Evolutionary conservation across 1,140 invertebrate genomes (phyloP), one percentile per base, ranked within the genome.

Genomic region (Eufriesea mexicana): DNA sequence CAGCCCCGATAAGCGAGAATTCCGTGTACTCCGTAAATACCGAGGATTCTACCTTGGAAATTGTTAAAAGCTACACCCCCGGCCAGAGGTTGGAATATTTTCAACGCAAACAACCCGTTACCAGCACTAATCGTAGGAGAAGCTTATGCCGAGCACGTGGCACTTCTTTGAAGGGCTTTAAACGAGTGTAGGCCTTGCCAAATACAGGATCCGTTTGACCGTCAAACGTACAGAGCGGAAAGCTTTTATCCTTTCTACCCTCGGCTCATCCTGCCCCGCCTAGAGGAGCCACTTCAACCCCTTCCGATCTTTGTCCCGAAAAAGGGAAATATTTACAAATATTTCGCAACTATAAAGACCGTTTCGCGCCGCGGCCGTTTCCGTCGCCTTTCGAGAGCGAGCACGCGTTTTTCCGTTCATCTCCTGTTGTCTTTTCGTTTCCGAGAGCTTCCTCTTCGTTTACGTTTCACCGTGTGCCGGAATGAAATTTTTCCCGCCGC

Each of bases 181-280:
- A 85, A 87, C 77, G 89, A 88, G 86, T 88, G 88, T 90, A 83
- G 87, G 87, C 87, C 90, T 92, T 91, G 91, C 91, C 91, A 92
- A 92, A 92, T 91, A 92, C 91, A 92, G 91, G 85, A 91, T 91
- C 84, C 89, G 91, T 91, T 91, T 91, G 91, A 91, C 91, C 91
- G 89, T 92, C 92, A 91, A 91, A 92, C 92, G 92, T 91, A 90
- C 88, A 79, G 89, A 88, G 88, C 89, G 87, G 90, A 92, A 91
- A 91, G 91, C 91, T 92, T 92, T 92, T 91, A 92, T 91, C 86
- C 90, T 91, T 86, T 89, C 86, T 78, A 89, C 89, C 89, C 91
- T 92, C 91, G 87, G 87, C 91, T 92, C 89, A 84, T 86, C 80
- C 89, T 82, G 68, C 71, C 35, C 35, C 72, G 72, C 83, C 67